A percentile compares a stretch with the other conserved stretches of the same genome.
Evolutionary conservation across 2,113 vertebrate genomes (phyloP).

Genomic region (Misgurnus mizolepis): DNA sequence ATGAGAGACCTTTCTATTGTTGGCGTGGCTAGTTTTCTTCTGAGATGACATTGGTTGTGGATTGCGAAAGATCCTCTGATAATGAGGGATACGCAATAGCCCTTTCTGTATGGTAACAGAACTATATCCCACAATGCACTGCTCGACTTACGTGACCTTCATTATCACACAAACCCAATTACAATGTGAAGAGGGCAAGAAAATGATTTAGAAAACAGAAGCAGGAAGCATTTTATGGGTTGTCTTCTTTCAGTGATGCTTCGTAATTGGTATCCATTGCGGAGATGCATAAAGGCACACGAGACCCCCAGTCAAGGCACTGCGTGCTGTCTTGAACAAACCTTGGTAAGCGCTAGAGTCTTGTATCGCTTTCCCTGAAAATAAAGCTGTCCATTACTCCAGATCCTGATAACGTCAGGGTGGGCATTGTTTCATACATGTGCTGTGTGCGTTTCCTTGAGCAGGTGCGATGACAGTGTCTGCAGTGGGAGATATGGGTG

Average conservation of each 20-base stretch:
- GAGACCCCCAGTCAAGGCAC: neutral
- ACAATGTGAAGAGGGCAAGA: constrained; percentile 51
- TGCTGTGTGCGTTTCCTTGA: constrained; percentile 47
- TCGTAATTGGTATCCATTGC: constrained; percentile 44
- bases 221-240: neutral
- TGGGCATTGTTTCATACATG: constrained; percentile 19
- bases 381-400: neutral
- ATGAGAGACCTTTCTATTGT: constrained; percentile 45
- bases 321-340: neutral
- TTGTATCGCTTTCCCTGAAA: neutral
- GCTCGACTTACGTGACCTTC: constrained; percentile 66
- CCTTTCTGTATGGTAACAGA: constrained; percentile 42
- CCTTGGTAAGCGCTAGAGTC: neutral
- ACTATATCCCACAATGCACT: constrained; percentile 51
- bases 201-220: constrained; percentile 19
- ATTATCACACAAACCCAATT: constrained; percentile 69
- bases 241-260: constrained; percentile 29
- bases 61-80: constrained; percentile 61
- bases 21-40: constrained; percentile 54
- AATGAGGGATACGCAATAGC: constrained; percentile 63
- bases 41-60: constrained; percentile 57
- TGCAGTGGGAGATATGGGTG: constrained; percentile 54
- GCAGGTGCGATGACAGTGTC: constrained; percentile 52
- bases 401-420: neutral
- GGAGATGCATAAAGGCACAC: neutral